phyloP scores from a whole-genome alignment of 2,888 invertebrate species.

The Parnassius mnemosyne region DNA sequence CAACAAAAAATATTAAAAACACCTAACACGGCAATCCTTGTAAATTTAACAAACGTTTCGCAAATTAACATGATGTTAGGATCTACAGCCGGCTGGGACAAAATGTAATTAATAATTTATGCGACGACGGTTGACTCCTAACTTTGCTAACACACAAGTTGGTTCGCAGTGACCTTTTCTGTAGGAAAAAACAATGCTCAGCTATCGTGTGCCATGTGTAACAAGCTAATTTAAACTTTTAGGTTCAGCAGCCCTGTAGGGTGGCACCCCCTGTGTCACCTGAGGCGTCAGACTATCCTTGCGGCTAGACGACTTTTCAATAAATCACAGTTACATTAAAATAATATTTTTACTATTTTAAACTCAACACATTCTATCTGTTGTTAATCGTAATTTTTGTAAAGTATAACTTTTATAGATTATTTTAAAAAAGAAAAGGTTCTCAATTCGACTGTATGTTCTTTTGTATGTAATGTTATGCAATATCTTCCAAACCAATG shows the following conservation, averaged over 20 bases:
- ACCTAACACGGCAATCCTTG: constrained; percentile 12
- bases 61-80: constrained; percentile 39
- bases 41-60: constrained; percentile 33
- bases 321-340: constrained; percentile 41
- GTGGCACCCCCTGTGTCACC: constrained; percentile 53
- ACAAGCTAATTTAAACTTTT: constrained; percentile 81
- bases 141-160: constrained; percentile 66
- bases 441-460: too few species aligned
- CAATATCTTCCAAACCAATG: too few species aligned
- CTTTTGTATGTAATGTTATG: too few species aligned
- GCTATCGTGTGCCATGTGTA: constrained; percentile 70
- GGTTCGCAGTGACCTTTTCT: constrained; percentile 61
- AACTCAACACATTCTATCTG: too few species aligned
- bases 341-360: too few species aligned
- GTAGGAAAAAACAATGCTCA: constrained; percentile 71
- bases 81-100: constrained; percentile 36
- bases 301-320: constrained; percentile 61
- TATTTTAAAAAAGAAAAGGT: too few species aligned
- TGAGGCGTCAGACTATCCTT: constrained; percentile 63
- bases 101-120: constrained; percentile 69
- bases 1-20: too few species aligned
- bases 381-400: too few species aligned
- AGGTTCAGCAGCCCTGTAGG: constrained; percentile 57
- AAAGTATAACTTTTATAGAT: too few species aligned
- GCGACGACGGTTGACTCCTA: constrained; percentile 48